Percentiles rank a stretch among this genome's conserved stretches.
Evolutionary conservation across 2,888 invertebrate genomes (phyloP).

Genomic region (Saturnia pavonia): DNA sequence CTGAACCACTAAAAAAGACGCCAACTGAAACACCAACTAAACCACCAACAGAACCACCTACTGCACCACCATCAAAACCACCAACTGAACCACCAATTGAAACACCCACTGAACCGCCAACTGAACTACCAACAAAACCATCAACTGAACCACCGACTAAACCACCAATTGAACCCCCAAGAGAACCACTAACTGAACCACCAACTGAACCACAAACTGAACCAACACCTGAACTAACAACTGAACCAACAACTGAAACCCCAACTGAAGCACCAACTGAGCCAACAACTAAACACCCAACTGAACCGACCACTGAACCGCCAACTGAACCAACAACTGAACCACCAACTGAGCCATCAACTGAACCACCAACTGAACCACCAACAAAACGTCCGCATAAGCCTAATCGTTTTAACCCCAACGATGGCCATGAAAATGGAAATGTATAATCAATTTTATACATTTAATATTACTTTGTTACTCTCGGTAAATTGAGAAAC

Average conservation of each 20-base stretch:
- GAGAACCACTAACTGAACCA: background rate
- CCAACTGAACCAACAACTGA: background rate
- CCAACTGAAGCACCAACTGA: constrained; percentile 4
- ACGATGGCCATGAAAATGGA: constrained; percentile 17
- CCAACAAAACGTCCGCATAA: background rate
- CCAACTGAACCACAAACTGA: background rate
- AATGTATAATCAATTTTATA: constrained; percentile 10
- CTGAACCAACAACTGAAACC: background rate
- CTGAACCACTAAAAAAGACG: background rate
- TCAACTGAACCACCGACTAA: background rate
- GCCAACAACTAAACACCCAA: constrained; percentile 3
- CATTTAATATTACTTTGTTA: background rate
- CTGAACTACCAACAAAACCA: background rate
- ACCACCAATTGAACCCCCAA: background rate
- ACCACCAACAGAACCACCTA: background rate
- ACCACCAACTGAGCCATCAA: background rate
- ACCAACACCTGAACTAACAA: background rate
- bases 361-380: background rate
- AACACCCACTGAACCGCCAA: background rate
- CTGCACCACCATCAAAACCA: background rate
- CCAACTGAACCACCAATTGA: background rate
- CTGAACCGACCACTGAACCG: background rate
- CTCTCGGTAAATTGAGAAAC: background rate
- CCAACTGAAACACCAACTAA: background rate
- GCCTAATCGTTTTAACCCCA: constrained; percentile 16